Evolutionary conservation across 1,140 invertebrate genomes (phyloP).

Genomic region (Drosophila nasuta): DNA sequence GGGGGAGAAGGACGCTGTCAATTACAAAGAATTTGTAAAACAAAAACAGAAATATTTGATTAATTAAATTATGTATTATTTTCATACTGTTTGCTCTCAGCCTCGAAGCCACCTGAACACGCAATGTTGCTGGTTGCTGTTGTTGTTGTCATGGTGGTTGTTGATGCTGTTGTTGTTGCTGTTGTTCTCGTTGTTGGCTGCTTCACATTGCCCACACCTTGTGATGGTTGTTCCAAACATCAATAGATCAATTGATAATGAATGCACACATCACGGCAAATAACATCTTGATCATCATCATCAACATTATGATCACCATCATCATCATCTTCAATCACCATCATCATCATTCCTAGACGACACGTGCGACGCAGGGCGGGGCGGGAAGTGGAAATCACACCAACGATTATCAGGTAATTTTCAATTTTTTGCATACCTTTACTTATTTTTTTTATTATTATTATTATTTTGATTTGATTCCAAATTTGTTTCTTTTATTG

Average conservation of each 20-base stretch:
- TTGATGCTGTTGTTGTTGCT: constrained; percentile 39
- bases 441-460: constrained; percentile 35
- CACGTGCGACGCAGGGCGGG: constrained; percentile 59
- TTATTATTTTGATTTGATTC: constrained; percentile 50
- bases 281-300: constrained; percentile 51
- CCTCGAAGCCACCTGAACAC: constrained; percentile 73
- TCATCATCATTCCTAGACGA: constrained; percentile 60
- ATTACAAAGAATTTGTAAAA: constrained; percentile 57
- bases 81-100: constrained; percentile 81
- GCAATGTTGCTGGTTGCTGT: constrained; percentile 43
- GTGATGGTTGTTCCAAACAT: constrained; percentile 47
- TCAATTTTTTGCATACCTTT: constrained; percentile 68
- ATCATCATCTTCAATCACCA: constrained; percentile 55
- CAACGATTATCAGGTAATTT: constrained; percentile 77
- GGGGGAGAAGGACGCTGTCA: constrained; percentile 39
- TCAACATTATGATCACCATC: constrained; percentile 55
- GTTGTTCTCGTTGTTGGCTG: constrained; percentile 29
- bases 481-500: constrained; percentile 76
- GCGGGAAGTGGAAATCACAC: constrained; percentile 81
- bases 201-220: constrained; percentile 43
- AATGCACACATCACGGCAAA: constrained; percentile 46
- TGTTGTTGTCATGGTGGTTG: constrained; percentile 33
- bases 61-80: constrained; percentile 82
- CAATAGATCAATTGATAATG: constrained; percentile 42
- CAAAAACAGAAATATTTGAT: constrained; percentile 74